Conservation (phyloP, 2,888 invertebrate genomes). For the Aporophyla nigra region DNA sequence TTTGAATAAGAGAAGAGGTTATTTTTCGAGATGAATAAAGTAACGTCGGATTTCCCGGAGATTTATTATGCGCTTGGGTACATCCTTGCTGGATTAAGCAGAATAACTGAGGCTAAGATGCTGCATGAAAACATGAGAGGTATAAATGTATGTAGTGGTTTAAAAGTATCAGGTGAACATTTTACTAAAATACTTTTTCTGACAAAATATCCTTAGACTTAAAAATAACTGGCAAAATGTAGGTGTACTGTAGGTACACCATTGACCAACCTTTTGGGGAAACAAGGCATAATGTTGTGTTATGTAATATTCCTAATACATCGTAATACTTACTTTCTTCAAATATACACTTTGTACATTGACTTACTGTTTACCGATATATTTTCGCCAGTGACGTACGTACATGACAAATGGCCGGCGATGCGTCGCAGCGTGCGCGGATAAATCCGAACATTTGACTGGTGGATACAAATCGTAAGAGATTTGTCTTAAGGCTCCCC, state of each 20-base stretch:
- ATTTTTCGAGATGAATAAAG: constrained; percentile 52
- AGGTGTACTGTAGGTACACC: background rate
- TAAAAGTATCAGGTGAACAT: background rate
- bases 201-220: background rate
- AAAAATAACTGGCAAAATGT: background rate
- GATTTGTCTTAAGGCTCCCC: constrained; percentile 51
- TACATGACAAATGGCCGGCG: constrained; percentile 50
- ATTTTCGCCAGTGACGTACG: constrained; percentile 33
- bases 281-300: background rate
- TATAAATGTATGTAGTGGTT: background rate
- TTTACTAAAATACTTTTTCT: background rate
- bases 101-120: background rate
- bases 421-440: constrained; percentile 48
- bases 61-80: constrained; percentile 45
- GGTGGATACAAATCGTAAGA: constrained; percentile 61
- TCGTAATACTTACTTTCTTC: background rate
- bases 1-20: constrained; percentile 54
- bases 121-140: background rate
- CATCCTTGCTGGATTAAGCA: constrained; percentile 2
- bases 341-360: constrained; percentile 15
- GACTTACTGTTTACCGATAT: constrained; percentile 41
- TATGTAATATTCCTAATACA: background rate
- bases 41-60: constrained; percentile 31
- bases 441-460: constrained; percentile 58
- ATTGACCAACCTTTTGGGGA: background rate